phyloP scores from a whole-genome alignment of 2,888 invertebrate species.

The Cyclophora albipunctata region DNA sequence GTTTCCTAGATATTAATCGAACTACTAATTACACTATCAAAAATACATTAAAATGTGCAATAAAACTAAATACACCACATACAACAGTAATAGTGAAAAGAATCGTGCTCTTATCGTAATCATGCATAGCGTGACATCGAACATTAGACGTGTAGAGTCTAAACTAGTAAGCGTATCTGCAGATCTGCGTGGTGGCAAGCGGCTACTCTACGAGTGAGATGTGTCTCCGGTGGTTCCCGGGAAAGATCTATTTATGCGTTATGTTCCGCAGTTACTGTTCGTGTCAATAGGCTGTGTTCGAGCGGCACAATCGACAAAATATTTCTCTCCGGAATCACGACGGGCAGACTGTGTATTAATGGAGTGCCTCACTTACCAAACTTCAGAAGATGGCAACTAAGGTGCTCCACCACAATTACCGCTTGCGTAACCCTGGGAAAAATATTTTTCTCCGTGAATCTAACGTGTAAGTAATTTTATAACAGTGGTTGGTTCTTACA shows the following conservation, averaged over 20 bases:
- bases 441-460: slow-evolving; percentile 76
- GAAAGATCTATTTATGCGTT: slow-evolving; percentile 74
- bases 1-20: not conserved
- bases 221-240: slow-evolving; percentile 70
- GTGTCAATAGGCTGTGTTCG: slow-evolving; percentile 57
- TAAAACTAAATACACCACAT: slow-evolving; percentile 55
- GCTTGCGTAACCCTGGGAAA: slow-evolving; percentile 76
- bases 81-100: slow-evolving; percentile 46
- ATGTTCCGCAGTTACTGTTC: slow-evolving; percentile 67
- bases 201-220: slow-evolving; percentile 65
- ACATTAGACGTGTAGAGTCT: slow-evolving; percentile 47
- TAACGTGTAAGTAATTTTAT: slow-evolving; percentile 72
- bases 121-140: slow-evolving; percentile 72
- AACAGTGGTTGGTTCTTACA: slow-evolving; percentile 64
- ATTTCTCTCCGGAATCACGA: slow-evolving; percentile 75
- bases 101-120: slow-evolving; percentile 69
- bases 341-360: slow-evolving; percentile 72
- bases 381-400: slow-evolving; percentile 75
- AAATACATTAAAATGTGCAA: slow-evolving; percentile 51
- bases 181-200: slow-evolving; percentile 53
- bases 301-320: slow-evolving; percentile 74
- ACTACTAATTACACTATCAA: slow-evolving; percentile 20
- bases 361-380: slow-evolving; percentile 76
- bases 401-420: slow-evolving; percentile 76
- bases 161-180: slow-evolving; percentile 48